Conservation (phyloP, 1,140 invertebrate species). For the Lepidostoma basale region DNA sequence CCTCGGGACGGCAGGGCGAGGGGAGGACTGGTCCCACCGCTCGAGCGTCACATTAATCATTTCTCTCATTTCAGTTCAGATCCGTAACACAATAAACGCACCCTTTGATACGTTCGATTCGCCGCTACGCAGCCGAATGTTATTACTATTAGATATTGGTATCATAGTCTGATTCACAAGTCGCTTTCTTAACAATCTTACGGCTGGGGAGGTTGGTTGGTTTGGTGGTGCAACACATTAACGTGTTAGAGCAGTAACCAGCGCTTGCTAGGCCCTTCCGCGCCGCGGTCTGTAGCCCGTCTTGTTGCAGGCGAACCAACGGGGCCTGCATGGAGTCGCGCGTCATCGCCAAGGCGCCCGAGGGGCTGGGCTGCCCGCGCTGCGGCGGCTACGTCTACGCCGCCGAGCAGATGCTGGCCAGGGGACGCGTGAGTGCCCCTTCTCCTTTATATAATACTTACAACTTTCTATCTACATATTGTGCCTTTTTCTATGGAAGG, state of each 20-base stretch:
- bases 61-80: constrained; percentile 39
- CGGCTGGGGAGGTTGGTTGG: constrained; percentile 39
- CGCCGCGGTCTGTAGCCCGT: background rate
- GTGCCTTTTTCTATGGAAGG: too few species aligned
- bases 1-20: constrained; percentile 40
- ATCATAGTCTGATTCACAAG: constrained; percentile 31
- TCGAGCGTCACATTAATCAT: constrained; percentile 33
- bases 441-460: background rate
- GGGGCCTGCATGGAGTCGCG: constrained; percentile 71
- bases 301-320: constrained; percentile 52
- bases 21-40: constrained; percentile 67
- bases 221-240: constrained; percentile 41
- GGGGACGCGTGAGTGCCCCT: constrained; percentile 78
- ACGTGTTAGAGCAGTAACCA: constrained; percentile 43
- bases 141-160: constrained; percentile 33
- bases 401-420: constrained; percentile 91
- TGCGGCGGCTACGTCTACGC: constrained; percentile 92
- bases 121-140: constrained; percentile 34
- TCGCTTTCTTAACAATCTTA: constrained; percentile 43
- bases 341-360: constrained; percentile 80
- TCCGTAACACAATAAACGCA: constrained; percentile 43
- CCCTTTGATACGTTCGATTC: constrained; percentile 23
- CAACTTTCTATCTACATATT: too few species aligned
- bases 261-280: constrained; percentile 37
- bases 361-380: constrained; percentile 86